These are phyloP conservation scores for Colistium nudipinnis DNA, from an alignment of 2,113 vertebrate genomes.

Conservation along the genomic window DNA sequence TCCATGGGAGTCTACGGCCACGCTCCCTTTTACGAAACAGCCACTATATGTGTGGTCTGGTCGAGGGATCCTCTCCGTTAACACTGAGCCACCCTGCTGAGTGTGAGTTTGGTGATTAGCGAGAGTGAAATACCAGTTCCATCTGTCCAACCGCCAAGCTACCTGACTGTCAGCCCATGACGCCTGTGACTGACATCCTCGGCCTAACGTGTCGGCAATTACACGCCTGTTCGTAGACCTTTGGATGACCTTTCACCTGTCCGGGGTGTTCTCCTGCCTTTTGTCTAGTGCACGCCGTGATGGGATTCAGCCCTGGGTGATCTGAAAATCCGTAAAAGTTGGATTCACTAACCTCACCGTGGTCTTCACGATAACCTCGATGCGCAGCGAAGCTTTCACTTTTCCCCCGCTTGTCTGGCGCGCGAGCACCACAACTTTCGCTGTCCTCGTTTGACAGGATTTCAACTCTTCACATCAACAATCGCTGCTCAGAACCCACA, in stretches of 20 bases:
- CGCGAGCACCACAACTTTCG: too few species aligned
- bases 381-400: too few species aligned
- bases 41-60: constrained; percentile 17
- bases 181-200: constrained; percentile 25
- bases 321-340: constrained; percentile 11
- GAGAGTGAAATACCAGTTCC: constrained; percentile 60
- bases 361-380: too few species aligned
- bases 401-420: too few species aligned
- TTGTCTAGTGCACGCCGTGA: neutral
- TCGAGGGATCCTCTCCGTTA: constrained; percentile 39
- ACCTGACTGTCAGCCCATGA: constrained; percentile 57
- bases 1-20: constrained; percentile 11
- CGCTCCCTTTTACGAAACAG: constrained; percentile 14
- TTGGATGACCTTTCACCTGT: constrained; percentile 8
- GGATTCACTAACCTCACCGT: too few species aligned
- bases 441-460: too few species aligned
- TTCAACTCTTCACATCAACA: too few species aligned
- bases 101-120: constrained; percentile 63
- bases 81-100: constrained; percentile 45
- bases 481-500: too few species aligned
- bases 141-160: constrained; percentile 56
- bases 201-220: neutral
- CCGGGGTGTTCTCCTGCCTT: neutral
- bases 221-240: neutral
- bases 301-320: constrained; percentile 1